A percentile compares a stretch with the other conserved stretches of the same genome.
phyloP scores from a whole-genome alignment of 1,140 invertebrate genomes.

The Mesaphorura yosii region DNA sequence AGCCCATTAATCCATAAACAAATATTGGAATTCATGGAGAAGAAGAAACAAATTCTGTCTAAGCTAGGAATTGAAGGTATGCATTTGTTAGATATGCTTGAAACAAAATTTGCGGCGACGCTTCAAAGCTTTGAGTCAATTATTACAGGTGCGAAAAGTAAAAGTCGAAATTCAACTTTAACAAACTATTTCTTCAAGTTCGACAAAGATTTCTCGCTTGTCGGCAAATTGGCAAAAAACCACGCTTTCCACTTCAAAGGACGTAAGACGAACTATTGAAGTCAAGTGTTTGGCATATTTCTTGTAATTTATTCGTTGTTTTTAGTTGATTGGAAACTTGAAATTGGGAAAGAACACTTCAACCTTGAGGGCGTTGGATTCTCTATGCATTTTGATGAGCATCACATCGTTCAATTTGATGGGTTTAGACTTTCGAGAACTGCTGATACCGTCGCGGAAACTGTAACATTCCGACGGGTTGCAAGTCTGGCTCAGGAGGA shows the following conservation, averaged over 20 bases:
- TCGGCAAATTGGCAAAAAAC: slow-evolving; percentile 28
- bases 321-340: slow-evolving; percentile 21
- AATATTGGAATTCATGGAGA: slow-evolving; percentile 8
- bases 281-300: background rate
- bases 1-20: slow-evolving; percentile 27
- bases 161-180: background rate
- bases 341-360: slow-evolving; percentile 18
- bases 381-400: slow-evolving; percentile 22
- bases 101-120: too few species aligned
- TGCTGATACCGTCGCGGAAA: background rate
- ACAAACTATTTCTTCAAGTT: slow-evolving; percentile 15
- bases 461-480: background rate
- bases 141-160: too few species aligned
- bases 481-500: slow-evolving; percentile 11
- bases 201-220: slow-evolving; percentile 26
- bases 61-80: background rate
- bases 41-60: background rate
- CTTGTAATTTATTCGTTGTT: background rate
- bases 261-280: background rate
- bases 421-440: slow-evolving; percentile 16
- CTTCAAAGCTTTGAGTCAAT: too few species aligned
- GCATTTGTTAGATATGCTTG: too few species aligned
- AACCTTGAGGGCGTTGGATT: slow-evolving; percentile 15
- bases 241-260: slow-evolving; percentile 24
- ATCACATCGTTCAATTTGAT: slow-evolving; percentile 16